These are phyloP conservation scores for Pycnonotus jocosus DNA, from an alignment of 2,113 vertebrate genomes.

Conservation along the genomic window DNA sequence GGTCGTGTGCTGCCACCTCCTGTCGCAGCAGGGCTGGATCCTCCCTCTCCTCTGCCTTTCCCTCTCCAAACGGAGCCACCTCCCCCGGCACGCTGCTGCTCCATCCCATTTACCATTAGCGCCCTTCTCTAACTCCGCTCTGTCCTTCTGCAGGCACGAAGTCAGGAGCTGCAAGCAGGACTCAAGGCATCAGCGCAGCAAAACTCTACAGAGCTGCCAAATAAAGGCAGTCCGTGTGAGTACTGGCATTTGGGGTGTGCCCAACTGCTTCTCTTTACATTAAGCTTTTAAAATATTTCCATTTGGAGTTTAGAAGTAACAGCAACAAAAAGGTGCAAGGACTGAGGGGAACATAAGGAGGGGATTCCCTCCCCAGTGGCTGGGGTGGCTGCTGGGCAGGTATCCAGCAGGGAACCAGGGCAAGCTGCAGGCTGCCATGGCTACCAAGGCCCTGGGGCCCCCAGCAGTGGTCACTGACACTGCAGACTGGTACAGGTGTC, in stretches of 20 bases:
- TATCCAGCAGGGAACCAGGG: neutral
- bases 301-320: neutral
- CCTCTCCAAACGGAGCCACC: neutral
- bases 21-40: neutral
- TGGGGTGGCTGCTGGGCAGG: neutral
- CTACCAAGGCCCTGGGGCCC: accelerated
- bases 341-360: neutral
- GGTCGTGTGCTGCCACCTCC: neutral
- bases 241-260: accelerated
- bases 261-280: neutral
- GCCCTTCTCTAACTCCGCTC: neutral
- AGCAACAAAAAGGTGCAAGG: neutral
- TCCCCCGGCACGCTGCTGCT: neutral
- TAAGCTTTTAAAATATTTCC: neutral
- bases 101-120: neutral
- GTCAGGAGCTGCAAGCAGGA: neutral
- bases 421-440: neutral
- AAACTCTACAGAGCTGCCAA: conserved; percentile 1
- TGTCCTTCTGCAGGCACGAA: neutral
- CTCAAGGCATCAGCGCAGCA: neutral
- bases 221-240: neutral
- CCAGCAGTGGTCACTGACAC: neutral
- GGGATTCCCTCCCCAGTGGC: accelerated
- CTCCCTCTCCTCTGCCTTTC: neutral
- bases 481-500: neutral